Evolutionary conservation across 2,113 vertebrate species (phyloP).

Genomic region (Polypterus bichir): DNA sequence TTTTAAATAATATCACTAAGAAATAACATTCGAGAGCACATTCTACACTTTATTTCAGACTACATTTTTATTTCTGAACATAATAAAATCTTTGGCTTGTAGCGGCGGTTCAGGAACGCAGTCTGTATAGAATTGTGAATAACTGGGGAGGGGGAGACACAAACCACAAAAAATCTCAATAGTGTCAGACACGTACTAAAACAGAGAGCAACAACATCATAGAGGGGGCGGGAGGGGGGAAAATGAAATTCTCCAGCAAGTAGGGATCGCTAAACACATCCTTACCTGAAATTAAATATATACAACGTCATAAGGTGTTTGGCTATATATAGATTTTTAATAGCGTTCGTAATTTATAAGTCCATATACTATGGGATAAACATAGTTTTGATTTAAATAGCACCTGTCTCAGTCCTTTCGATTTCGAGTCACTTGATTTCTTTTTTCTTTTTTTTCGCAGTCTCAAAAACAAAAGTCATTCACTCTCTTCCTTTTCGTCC

Average conservation of each 20-base stretch:
- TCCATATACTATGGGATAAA: slow-evolving; percentile 79
- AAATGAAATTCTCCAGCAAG: slow-evolving; percentile 58
- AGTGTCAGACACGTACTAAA: slow-evolving; percentile 36
- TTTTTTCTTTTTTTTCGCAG: slow-evolving; percentile 18
- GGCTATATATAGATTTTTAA: slow-evolving; percentile 82
- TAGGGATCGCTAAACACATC: slow-evolving; percentile 63
- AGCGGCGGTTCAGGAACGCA: slow-evolving; percentile 68
- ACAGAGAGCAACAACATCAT: slow-evolving; percentile 34
- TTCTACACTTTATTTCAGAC: slow-evolving; percentile 88
- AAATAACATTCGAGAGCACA: slow-evolving; percentile 47
- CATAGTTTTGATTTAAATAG: slow-evolving; percentile 76
- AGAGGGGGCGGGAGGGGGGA: slow-evolving; percentile 43
- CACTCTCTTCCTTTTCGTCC: slow-evolving; percentile 88
- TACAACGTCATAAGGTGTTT: slow-evolving; percentile 87
- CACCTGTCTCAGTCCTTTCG: slow-evolving; percentile 48
- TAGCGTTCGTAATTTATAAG: slow-evolving; percentile 46
- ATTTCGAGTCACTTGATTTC: slow-evolving; percentile 19
- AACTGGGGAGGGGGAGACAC: slow-evolving; percentile 18
- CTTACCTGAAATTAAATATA: slow-evolving; percentile 95
- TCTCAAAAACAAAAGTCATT: slow-evolving; percentile 38
- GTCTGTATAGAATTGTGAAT: slow-evolving; percentile 45
- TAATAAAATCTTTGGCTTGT: slow-evolving; percentile 99
- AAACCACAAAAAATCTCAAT: slow-evolving; percentile 42
- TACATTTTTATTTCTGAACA: slow-evolving; percentile 78
- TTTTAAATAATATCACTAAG: not conserved